Evolutionary conservation across 2,888 invertebrate genomes (phyloP).

Genomic region (Pollenia labialis): DNA sequence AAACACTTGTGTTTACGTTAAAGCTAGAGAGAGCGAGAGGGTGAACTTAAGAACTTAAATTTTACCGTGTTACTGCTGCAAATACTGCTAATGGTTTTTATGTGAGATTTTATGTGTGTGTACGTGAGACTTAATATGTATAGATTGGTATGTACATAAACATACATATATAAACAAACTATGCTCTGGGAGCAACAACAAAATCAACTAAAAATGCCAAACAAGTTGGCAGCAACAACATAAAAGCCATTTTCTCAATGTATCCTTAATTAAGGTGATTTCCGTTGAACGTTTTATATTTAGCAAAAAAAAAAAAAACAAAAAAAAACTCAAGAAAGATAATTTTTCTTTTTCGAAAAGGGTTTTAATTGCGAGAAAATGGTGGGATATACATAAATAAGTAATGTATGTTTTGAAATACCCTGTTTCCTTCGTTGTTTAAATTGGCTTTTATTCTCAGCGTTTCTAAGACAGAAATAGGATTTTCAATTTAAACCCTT

Average conservation of each 20-base stretch:
- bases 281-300: slow-evolving; percentile 54
- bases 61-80: slow-evolving; percentile 43
- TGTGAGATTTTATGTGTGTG: not conserved
- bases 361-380: not conserved
- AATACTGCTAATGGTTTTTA: slow-evolving; percentile 51
- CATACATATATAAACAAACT: slow-evolving; percentile 36
- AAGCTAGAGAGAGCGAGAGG: not conserved
- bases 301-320: not conserved
- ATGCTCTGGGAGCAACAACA: not conserved
- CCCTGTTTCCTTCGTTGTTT: no score
- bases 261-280: slow-evolving; percentile 74
- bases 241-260: slow-evolving; percentile 63
- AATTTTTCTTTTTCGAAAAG: not conserved
- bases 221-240: slow-evolving; percentile 31
- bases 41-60: slow-evolving; percentile 46
- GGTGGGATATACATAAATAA: no score
- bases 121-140: not conserved
- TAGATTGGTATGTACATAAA: not conserved
- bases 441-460: no score
- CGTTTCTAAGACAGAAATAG: no score
- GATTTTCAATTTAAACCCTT: no score
- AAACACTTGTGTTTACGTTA: slow-evolving; percentile 10
- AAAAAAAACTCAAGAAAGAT: not conserved
- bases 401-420: no score
- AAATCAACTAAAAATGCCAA: slow-evolving; percentile 47